phyloP scores from a whole-genome alignment of 2,888 invertebrate genomes.

The Drosophila kanekoi region DNA sequence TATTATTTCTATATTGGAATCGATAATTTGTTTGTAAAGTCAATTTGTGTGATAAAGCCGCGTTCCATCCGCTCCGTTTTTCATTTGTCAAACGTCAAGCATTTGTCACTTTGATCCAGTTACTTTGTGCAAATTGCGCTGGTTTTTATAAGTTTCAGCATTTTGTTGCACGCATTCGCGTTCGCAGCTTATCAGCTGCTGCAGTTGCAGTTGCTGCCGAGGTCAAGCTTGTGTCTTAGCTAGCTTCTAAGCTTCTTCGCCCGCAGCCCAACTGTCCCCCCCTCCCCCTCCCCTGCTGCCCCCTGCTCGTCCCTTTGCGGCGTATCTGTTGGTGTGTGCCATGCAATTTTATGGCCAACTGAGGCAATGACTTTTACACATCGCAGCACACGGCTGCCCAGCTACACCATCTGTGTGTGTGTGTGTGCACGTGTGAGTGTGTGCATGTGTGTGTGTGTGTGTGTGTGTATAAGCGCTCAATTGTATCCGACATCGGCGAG shows the following conservation, averaged over 20 bases:
- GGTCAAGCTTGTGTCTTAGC: slow-evolving; percentile 34
- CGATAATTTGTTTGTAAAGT: no score
- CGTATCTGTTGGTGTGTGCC: slow-evolving; percentile 2
- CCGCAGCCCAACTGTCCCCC: not conserved
- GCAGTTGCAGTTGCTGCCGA: slow-evolving; percentile 3
- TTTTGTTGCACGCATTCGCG: not conserved
- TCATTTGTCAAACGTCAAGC: no score
- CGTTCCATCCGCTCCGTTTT: no score
- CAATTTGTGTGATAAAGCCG: no score
- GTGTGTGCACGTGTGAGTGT: not conserved
- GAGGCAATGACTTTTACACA: slow-evolving; percentile 79
- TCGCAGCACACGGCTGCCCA: slow-evolving; percentile 73
- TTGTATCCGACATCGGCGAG: slow-evolving; percentile 68
- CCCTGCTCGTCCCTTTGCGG: not conserved
- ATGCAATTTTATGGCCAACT: slow-evolving; percentile 68
- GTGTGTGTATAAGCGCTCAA: slow-evolving; percentile 59
- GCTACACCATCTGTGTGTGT: slow-evolving; percentile 41
- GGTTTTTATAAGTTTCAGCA: no score
- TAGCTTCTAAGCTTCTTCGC: not conserved
- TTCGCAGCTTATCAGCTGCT: slow-evolving; percentile 6
- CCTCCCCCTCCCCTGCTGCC: no score
- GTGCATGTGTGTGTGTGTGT: slow-evolving; percentile 11
- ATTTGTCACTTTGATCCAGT: no score
- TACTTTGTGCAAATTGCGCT: no score
- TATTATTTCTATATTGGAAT: no score